These are phyloP conservation scores for Uria lomvia DNA, from an alignment of 2,113 vertebrate species.

Conservation along the genomic window DNA sequence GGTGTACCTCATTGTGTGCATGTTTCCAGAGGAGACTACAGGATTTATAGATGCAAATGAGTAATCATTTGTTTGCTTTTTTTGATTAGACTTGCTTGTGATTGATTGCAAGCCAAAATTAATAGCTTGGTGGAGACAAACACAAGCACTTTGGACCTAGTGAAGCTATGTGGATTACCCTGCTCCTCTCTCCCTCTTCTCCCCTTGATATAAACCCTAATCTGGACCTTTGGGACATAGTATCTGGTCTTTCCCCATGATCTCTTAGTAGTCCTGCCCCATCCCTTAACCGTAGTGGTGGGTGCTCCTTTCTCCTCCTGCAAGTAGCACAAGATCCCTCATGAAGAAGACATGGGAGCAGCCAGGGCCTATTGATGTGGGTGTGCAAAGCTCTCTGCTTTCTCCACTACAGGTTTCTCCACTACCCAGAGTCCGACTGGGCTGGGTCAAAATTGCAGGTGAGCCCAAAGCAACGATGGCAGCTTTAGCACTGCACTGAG, in stretches of 20 bases:
- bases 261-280: neutral
- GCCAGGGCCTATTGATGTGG: neutral
- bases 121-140: neutral
- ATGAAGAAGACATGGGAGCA: neutral
- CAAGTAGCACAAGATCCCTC: neutral
- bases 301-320: neutral
- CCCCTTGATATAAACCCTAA: neutral
- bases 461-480: neutral
- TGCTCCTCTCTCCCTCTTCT: neutral
- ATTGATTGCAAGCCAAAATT: neutral
- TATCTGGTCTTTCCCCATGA: neutral
- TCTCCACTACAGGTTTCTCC: fast-evolving
- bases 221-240: neutral
- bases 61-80: neutral
- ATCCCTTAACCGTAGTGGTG: neutral
- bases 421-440: neutral
- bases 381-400: neutral
- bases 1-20: neutral
- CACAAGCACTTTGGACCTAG: neutral
- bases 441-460: neutral
- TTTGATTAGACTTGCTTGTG: fast-evolving
- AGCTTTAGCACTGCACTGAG: neutral
- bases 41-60: neutral
- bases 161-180: neutral
- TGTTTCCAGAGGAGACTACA: neutral